phyloP scores from a whole-genome alignment of 2,888 invertebrate species.

The Limnephilus auricula region DNA sequence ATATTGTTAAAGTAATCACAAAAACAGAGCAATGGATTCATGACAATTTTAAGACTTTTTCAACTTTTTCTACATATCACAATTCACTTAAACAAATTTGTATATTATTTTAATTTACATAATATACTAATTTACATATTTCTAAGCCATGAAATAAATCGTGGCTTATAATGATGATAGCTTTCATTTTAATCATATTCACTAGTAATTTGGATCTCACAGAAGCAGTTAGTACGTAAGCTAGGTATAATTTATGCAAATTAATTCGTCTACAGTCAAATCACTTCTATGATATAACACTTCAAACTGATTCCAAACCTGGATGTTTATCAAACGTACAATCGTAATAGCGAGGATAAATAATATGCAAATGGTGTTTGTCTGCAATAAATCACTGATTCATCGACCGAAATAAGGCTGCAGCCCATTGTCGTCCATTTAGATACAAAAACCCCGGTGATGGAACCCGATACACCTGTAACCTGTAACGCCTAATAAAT shows the following conservation, averaged over 20 bases:
- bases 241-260: background rate
- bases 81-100: background rate
- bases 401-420: conserved; percentile 24
- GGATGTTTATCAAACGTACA: conserved; percentile 40
- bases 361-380: conserved; percentile 28
- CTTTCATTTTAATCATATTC: background rate
- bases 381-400: conserved; percentile 37
- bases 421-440: conserved; percentile 44
- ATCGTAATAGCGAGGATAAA: conserved; percentile 12
- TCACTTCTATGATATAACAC: background rate
- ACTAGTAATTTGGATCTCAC: background rate
- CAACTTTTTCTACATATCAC: background rate
- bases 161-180: background rate
- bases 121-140: background rate
- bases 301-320: conserved; percentile 4
- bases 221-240: background rate
- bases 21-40: background rate
- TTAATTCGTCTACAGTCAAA: background rate
- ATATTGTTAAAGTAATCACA: background rate
- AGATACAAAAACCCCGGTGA: conserved; percentile 28
- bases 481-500: conserved; percentile 52
- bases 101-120: background rate
- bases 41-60: background rate
- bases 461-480: conserved; percentile 24
- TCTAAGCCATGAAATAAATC: background rate